A percentile compares a stretch with the other conserved stretches of the same genome.
phyloP scores from a whole-genome alignment of 2,797 vertebrate genomes.

The Microctenopoma steveboyesi region DNA sequence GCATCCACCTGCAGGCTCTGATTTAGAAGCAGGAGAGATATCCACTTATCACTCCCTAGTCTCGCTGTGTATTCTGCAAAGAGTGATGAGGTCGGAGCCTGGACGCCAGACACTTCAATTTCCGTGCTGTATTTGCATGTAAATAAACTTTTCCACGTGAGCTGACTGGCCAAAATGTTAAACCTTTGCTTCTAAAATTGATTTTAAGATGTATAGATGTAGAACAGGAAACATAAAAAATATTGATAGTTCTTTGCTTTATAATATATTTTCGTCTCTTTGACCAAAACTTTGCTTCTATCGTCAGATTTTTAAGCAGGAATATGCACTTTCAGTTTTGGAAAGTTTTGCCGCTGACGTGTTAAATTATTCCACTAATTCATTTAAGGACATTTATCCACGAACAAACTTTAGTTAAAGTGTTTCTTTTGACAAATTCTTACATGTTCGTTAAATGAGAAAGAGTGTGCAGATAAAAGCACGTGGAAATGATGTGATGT shows the following conservation, averaged over 20 bases:
- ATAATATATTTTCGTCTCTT: neutral
- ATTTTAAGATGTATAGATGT: neutral
- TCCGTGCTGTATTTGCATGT: neutral
- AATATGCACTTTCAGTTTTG: neutral
- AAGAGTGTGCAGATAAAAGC: conserved; percentile 8
- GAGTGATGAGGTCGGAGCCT: neutral
- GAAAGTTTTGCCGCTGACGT: neutral
- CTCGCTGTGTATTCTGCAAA: neutral
- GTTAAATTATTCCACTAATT: conserved; percentile 22
- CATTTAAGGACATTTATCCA: conserved; percentile 18
- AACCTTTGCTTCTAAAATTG: neutral
- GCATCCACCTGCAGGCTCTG: neutral
- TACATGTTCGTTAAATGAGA: conserved; percentile 35
- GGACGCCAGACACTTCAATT: neutral
- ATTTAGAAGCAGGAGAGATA: neutral
- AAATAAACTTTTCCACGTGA: neutral
- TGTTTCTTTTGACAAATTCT: conserved; percentile 26
- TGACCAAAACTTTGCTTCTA: conserved; percentile 1
- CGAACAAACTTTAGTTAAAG: conserved; percentile 34
- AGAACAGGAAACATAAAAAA: neutral
- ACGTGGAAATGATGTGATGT: neutral
- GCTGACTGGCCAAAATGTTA: neutral
- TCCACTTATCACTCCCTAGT: neutral
- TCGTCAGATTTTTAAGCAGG: conserved; percentile 6
- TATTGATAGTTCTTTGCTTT: neutral